Evolutionary conservation across 2,113 vertebrate genomes (phyloP).

Genomic region (Pedetes capensis): DNA sequence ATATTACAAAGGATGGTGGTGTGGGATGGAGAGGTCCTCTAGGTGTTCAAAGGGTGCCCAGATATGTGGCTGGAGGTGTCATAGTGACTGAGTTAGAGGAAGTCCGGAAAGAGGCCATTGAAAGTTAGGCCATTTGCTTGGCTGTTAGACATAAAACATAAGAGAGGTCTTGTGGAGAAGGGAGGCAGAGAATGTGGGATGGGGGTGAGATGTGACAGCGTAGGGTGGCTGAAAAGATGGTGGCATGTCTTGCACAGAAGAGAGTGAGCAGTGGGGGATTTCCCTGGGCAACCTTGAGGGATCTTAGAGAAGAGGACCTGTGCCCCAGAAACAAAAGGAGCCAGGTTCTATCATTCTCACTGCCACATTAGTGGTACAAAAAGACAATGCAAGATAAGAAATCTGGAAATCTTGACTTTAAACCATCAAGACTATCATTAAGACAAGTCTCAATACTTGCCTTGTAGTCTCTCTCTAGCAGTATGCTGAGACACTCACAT

Average conservation of each 20-base stretch:
- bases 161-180: background rate
- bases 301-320: background rate
- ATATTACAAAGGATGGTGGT: background rate
- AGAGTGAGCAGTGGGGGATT: background rate
- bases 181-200: background rate
- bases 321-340: background rate
- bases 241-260: background rate
- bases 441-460: background rate
- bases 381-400: background rate
- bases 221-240: background rate
- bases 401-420: background rate
- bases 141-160: background rate
- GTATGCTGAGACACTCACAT: background rate
- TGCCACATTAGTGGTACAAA: background rate
- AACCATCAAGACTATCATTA: background rate
- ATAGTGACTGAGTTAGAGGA: background rate
- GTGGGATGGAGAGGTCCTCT: background rate
- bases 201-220: too few relatives aligned
- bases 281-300: background rate
- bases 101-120: background rate
- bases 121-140: background rate
- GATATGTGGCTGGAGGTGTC: too few relatives aligned
- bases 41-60: accelerated
- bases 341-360: background rate
- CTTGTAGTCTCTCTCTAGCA: background rate